Percentiles rank a stretch among this genome's conserved stretches.
These are phyloP conservation scores for Scaeva pyrastri DNA, from an alignment of 2,888 invertebrate genomes.

Conservation along the genomic window DNA sequence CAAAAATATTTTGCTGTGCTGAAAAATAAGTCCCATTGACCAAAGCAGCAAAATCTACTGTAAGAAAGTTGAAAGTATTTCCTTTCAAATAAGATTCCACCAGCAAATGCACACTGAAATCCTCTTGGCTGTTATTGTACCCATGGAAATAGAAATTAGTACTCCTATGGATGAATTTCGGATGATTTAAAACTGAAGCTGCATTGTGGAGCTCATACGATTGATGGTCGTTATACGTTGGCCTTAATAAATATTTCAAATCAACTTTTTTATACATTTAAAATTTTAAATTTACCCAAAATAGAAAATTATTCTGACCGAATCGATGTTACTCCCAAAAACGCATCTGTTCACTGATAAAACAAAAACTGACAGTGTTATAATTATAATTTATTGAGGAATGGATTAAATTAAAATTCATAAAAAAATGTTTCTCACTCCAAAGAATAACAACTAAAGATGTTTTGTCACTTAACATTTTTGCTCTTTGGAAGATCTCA, in stretches of 20 bases:
- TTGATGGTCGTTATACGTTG: conserved; percentile 19
- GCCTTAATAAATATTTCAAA: conserved; percentile 2
- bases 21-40: conserved; percentile 38
- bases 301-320: conserved; percentile 44
- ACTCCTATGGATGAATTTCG: conserved; percentile 36
- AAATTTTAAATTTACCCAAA: conserved; percentile 33
- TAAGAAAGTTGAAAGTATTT: conserved; percentile 46
- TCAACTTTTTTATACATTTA: too few species aligned
- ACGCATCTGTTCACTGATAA: background rate
- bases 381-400: background rate
- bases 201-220: conserved; percentile 18
- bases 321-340: background rate
- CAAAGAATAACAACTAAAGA: background rate
- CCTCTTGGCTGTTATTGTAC: conserved; percentile 30
- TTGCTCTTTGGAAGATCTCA: background rate
- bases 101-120: conserved; percentile 25
- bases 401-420: background rate
- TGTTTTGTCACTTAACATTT: background rate
- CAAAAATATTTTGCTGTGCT: conserved; percentile 40
- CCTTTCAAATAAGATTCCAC: conserved; percentile 51
- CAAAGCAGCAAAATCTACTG: conserved; percentile 47
- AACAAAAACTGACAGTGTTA: background rate
- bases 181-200: conserved; percentile 31
- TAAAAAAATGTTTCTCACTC: background rate
- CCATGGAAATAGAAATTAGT: conserved; percentile 58